phyloP scores from a whole-genome alignment of 2,797 vertebrate species.

The Danio choprae region DNA sequence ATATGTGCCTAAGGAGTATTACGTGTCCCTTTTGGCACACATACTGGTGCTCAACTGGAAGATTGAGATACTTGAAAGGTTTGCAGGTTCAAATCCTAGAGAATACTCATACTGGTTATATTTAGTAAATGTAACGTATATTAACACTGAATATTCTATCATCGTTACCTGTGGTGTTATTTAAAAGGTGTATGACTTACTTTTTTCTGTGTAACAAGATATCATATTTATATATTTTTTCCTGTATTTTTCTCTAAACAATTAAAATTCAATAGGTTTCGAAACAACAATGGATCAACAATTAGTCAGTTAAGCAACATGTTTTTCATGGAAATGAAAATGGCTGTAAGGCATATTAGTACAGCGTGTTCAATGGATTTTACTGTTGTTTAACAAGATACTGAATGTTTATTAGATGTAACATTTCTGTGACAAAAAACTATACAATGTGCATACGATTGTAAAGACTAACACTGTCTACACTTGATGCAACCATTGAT shows the following conservation, averaged over 20 bases:
- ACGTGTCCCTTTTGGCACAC: background rate
- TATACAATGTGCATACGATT: no score
- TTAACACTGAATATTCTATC: background rate
- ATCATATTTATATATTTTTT: background rate
- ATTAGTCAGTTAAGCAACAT: no score
- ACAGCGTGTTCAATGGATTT: no score
- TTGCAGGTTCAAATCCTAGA: background rate
- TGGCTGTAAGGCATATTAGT: no score
- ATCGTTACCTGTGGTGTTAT: background rate
- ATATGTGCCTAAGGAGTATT: background rate
- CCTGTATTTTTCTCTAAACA: background rate
- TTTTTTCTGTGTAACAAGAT: background rate
- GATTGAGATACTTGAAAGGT: background rate
- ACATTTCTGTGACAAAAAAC: no score
- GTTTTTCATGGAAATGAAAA: no score
- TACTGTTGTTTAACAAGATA: no score
- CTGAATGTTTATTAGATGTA: no score
- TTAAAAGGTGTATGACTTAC: background rate
- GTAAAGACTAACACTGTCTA: no score
- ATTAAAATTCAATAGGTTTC: background rate
- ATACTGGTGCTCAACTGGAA: background rate
- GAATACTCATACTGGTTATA: background rate
- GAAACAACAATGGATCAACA: background rate
- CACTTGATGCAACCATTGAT: no score
- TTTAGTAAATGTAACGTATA: background rate